Conservation (phyloP, 2,113 vertebrate genomes). For the Callipepla squamata region DNA sequence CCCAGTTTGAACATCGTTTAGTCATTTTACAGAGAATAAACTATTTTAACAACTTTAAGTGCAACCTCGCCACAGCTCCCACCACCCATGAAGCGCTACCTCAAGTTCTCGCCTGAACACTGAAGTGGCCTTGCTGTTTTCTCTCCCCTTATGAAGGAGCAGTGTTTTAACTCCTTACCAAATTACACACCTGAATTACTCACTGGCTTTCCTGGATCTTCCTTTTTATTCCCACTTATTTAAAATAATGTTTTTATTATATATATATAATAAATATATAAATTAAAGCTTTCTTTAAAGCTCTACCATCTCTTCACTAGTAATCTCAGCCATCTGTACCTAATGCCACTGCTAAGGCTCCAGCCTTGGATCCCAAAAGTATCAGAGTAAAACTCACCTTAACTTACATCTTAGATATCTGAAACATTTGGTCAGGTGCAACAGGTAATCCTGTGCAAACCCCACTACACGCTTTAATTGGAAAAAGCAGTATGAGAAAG, state of each 20-base stretch:
- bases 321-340: not conserved
- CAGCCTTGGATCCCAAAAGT: not conserved
- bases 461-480: not conserved
- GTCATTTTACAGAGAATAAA: not conserved
- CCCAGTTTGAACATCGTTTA: rapidly evolving
- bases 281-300: not conserved
- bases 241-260: not conserved
- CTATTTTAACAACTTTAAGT: not conserved
- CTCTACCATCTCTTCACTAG: not conserved
- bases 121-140: not conserved
- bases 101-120: not conserved
- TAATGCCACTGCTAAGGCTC: not conserved
- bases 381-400: not conserved
- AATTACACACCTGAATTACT: not conserved
- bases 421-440: not conserved
- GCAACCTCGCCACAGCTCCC: not conserved
- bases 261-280: no score
- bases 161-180: not conserved
- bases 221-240: not conserved
- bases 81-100: not conserved
- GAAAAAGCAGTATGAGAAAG: not conserved
- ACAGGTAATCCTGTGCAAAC: slow-evolving; percentile 5
- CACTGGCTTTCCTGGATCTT: not conserved
- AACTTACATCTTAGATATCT: not conserved
- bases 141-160: not conserved